Evolutionary conservation across 2,113 vertebrate genomes (phyloP).

Genomic region (Cinclus cinclus): DNA sequence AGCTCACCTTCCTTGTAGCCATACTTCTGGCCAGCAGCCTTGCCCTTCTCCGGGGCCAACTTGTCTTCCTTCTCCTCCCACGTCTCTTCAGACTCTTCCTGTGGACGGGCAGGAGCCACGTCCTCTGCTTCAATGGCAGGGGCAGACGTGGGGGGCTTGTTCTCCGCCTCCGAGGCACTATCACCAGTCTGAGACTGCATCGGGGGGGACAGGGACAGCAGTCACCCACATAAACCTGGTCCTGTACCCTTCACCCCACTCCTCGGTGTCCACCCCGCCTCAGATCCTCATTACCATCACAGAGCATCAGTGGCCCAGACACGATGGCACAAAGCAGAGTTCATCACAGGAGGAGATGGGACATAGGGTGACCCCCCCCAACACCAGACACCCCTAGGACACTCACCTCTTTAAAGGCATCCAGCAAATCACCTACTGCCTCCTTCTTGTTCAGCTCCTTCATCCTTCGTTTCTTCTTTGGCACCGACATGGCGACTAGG

Average conservation of each 20-base stretch:
- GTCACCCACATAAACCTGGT: fast-evolving
- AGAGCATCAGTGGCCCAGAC: slow-evolving; percentile 59
- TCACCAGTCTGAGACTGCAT: slow-evolving; percentile 62
- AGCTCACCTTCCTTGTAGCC: slow-evolving; percentile 92
- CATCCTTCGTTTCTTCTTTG: slow-evolving; percentile 96
- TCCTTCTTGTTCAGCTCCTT: slow-evolving; percentile 97
- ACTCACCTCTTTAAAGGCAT: slow-evolving; percentile 96
- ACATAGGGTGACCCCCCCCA: neutral
- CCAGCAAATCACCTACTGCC: slow-evolving; percentile 89
- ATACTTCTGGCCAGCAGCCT: slow-evolving; percentile 88
- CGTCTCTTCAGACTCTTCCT: slow-evolving; percentile 86
- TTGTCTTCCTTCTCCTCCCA: slow-evolving; percentile 98
- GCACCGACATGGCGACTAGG: slow-evolving; percentile 88
- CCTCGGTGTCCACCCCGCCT: neutral
- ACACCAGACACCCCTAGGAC: neutral
- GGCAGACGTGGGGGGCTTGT: slow-evolving; percentile 45
- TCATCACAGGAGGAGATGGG: neutral
- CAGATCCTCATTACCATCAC: slow-evolving; percentile 62
- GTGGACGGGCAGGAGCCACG: slow-evolving; percentile 35
- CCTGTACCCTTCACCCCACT: neutral
- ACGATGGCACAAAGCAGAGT: slow-evolving; percentile 18
- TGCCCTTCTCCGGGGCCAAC: slow-evolving; percentile 87
- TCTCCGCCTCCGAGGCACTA: slow-evolving; percentile 69
- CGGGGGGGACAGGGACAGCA: neutral
- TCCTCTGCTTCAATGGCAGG: slow-evolving; percentile 68